Evolutionary conservation across 2,797 vertebrate species (phyloP).

Genomic region (Heterohyrax brucei): DNA sequence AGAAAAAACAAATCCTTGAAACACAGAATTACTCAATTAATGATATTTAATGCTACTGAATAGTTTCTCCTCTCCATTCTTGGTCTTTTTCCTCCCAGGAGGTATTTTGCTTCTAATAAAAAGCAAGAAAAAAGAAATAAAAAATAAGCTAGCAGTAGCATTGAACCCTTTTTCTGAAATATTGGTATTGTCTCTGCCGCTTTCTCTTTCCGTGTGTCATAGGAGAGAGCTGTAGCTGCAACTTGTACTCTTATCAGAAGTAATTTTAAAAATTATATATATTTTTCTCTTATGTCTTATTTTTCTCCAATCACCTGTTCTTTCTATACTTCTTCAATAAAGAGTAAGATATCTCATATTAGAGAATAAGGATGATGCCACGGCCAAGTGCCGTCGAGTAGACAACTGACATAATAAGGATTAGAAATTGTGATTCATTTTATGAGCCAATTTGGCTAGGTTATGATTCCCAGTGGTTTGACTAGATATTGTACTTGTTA

Average conservation of each 20-base stretch:
- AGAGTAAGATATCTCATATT: not conserved
- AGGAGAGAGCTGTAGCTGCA: not conserved
- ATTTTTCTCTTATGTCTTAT: not conserved
- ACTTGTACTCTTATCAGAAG: slow-evolving; percentile 45
- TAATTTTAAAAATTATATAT: not conserved
- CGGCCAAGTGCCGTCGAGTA: no score
- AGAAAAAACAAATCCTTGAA: slow-evolving; percentile 77
- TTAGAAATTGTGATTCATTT: no score
- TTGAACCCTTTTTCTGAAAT: not conserved
- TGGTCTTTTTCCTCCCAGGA: slow-evolving; percentile 68
- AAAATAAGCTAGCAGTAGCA: not conserved
- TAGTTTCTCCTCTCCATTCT: not conserved
- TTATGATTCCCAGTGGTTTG: no score
- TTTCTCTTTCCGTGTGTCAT: not conserved
- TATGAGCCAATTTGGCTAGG: no score
- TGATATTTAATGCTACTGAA: slow-evolving; percentile 67
- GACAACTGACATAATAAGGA: not conserved
- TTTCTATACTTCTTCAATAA: not conserved
- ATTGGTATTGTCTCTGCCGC: not conserved
- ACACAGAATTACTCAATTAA: slow-evolving; percentile 64
- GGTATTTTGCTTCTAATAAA: slow-evolving; percentile 74
- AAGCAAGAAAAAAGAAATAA: not conserved
- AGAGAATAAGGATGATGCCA: not conserved
- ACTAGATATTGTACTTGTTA: no score
- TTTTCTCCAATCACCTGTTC: not conserved